Percentiles rank a stretch among this genome's conserved stretches.
phyloP scores from a whole-genome alignment of 2,113 vertebrate species.

The Aspidoscelis tigris region DNA sequence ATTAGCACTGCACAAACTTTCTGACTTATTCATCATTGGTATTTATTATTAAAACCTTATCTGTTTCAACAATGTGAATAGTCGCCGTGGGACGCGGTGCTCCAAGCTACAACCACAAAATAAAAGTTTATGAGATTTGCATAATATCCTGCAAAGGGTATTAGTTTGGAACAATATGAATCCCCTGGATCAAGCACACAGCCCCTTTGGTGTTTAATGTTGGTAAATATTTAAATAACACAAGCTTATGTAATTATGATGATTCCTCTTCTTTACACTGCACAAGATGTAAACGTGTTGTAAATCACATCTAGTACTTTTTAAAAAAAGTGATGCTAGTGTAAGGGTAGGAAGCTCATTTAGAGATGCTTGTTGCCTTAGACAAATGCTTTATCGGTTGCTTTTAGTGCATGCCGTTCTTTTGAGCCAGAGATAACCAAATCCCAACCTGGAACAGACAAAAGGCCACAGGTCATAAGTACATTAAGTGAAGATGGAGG shows the following conservation, averaged over 20 bases:
- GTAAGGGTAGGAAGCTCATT: not conserved
- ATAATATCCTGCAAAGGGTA: slow-evolving; percentile 80
- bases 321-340: not conserved
- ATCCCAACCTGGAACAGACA: not conserved
- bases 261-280: slow-evolving; percentile 75
- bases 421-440: not conserved
- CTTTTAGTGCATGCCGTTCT: not conserved
- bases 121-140: slow-evolving; percentile 82
- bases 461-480: not conserved
- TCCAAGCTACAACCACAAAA: slow-evolving; percentile 73
- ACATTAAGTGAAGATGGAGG: too few species aligned
- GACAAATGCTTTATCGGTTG: slow-evolving; percentile 20
- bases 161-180: slow-evolving; percentile 81
- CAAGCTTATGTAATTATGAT: slow-evolving; percentile 73
- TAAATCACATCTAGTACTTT: slow-evolving; percentile 33
- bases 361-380: slow-evolving; percentile 6
- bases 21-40: slow-evolving; percentile 84
- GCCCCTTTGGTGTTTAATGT: slow-evolving; percentile 80
- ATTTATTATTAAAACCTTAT: slow-evolving; percentile 89
- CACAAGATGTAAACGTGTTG: slow-evolving; percentile 49
- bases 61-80: slow-evolving; percentile 80
- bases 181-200: slow-evolving; percentile 77
- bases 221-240: slow-evolving; percentile 88
- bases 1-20: slow-evolving; percentile 82
- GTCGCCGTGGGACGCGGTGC: slow-evolving; percentile 77